Evolutionary conservation across 2,888 invertebrate species (phyloP), one percentile per base, ranked within the genome.

Genomic region (Beris chalybata): DNA sequence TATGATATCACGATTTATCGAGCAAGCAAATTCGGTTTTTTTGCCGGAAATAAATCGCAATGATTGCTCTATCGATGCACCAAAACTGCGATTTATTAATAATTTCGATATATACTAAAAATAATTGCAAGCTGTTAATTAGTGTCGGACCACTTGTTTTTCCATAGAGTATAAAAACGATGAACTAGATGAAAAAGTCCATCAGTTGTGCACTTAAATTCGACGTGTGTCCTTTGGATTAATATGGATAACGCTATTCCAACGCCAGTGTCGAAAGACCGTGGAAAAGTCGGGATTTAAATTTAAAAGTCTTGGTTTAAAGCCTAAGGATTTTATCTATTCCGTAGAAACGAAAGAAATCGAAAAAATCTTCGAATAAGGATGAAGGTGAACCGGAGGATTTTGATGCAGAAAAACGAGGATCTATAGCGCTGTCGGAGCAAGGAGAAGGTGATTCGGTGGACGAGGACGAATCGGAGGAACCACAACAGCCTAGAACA

Each of bases 401-500:
- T 12, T 15, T 11, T 11, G 47, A 7, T 58, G 58, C 15, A 29
- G 50, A 45, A n/a, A 64, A 64, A 64, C 22, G 64, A 9, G 47
- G 30, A 31, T 64, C 47, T 22, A 3, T 55, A 55, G 29, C n/a
- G 13, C 22, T 54, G 30, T 45, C 73, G 22, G 15, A 38, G 7
- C 11, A 9, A 15, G 54, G 55, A 15, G 55, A 11, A 5, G 47
- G 32, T 12, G 32, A 47, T 11, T 32, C 38, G 11, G 15, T 29
- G 2, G 71, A 73, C 52, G 74, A 75, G 3, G 54, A 50, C n/a
- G 11, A 32, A 13, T 31, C 30, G 32, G 31, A 38, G 9, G 66
- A 65, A 78, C 4, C 76, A 1, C 69, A 72, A 12, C 69, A 72
- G 13, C 73, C 72, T 66, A 68, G 73, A 9, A 76, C 77, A 50